Evolutionary conservation across 2,797 vertebrate genomes (phyloP).

Genomic region (Pipistrellus nathusii): DNA sequence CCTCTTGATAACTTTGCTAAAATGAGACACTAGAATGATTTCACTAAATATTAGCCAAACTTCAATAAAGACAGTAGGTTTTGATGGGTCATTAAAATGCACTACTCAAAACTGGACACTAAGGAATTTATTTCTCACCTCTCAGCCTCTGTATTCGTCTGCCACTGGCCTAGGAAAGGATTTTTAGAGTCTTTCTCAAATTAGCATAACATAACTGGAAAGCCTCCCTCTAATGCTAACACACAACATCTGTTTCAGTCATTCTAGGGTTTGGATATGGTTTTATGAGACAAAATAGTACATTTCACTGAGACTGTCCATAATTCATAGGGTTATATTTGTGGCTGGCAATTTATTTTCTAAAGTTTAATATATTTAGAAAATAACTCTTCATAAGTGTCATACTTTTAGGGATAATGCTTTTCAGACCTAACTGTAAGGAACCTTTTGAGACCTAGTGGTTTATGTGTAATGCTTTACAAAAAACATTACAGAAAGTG

Average conservation of each 20-base stretch:
- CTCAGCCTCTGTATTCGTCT: neutral
- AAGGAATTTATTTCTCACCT: neutral
- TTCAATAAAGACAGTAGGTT: neutral
- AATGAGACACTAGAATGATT: neutral
- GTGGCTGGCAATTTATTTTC: neutral
- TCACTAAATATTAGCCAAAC: conserved; percentile 21
- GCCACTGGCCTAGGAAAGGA: neutral
- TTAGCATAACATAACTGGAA: neutral
- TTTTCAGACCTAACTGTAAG: conserved; percentile 7
- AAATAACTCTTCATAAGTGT: neutral
- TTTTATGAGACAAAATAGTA: neutral
- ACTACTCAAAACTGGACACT: neutral
- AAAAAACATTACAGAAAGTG: neutral
- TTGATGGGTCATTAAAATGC: neutral
- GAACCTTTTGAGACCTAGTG: neutral
- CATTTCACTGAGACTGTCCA: neutral
- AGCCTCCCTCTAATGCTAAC: neutral
- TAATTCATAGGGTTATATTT: conserved; percentile 27
- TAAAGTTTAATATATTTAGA: conserved; percentile 29
- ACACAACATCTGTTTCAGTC: conserved; percentile 2
- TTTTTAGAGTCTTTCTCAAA: conserved; percentile 14
- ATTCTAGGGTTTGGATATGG: neutral
- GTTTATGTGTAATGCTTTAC: neutral
- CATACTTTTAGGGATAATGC: neutral
- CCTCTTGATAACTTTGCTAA: conserved; percentile 9